These are phyloP conservation scores for Carlito syrichta DNA, from an alignment of 2,113 vertebrate species.

Conservation along the genomic window DNA sequence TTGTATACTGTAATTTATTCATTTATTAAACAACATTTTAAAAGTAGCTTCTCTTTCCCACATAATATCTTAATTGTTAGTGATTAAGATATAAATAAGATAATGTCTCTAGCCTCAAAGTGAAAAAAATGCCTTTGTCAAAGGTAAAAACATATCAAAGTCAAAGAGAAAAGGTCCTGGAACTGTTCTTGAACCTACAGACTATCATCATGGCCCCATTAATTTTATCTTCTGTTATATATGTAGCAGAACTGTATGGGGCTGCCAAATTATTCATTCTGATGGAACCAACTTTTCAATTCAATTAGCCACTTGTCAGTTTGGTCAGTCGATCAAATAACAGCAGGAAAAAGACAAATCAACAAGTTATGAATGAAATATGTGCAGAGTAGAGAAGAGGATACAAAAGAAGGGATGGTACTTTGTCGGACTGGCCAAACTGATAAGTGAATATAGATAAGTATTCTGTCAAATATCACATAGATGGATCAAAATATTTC, in stretches of 20 bases:
- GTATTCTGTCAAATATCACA: not conserved
- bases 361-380: not conserved
- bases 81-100: not conserved
- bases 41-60: not conserved
- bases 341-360: not conserved
- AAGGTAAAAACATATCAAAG: not conserved
- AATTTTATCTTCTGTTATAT: not conserved
- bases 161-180: not conserved
- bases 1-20: not conserved
- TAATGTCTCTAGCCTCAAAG: not conserved
- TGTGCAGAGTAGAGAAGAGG: not conserved
- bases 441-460: not conserved
- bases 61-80: not conserved
- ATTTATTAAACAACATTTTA: constrained; percentile 18
- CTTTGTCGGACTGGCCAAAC: not conserved
- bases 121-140: not conserved
- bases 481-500: not conserved
- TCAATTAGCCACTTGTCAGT: not conserved
- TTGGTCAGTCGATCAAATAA: not conserved
- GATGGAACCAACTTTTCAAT: not conserved
- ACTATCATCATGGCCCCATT: not conserved
- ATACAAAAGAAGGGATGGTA: not conserved
- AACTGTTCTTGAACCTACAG: not conserved
- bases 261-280: not conserved
- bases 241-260: not conserved